Evolutionary conservation across 1,140 invertebrate species (phyloP), one percentile per base, ranked within the genome.

Genomic region (Bilobella aurantiaca): DNA sequence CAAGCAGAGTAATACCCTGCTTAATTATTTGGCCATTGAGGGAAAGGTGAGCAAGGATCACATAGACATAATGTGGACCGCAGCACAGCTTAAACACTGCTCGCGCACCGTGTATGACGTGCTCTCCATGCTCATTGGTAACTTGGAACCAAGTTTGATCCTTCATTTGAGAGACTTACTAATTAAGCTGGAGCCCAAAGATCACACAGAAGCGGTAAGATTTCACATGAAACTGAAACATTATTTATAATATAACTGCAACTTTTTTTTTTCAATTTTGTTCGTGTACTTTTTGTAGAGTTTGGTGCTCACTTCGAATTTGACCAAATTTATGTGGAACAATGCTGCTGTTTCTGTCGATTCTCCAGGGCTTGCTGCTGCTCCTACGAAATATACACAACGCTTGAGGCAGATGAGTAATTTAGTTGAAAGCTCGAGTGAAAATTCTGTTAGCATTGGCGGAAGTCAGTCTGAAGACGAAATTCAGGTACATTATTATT

Each of bases 51-150:
- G 89, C 0, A 87, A 90, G 56, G 90, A 92, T 66, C 91, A 97
- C 74, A 86, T 96, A 67, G 91, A 96, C 75, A 85, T 89, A 29
- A 93, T 97, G 53, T 96, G 93, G 93, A 86, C 88, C 74, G 90
- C 93, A 8, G 90, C 91, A 2, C 92, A 96, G 76, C 77, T 96
- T 31, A 96, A 96, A 76, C 93, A 96, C 76, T 96, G 92, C 76
- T 87, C 90, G 3, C 89, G 91, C 72, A 91, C 91, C 66, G 92
- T 96, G 64, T 89, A 93, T 75, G 93, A 96, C 78, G 80, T 94
- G 1, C 77, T 96, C 30, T 89, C 90, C 0, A 87, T 90, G 1
- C 81, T 96, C 64, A 91, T 96, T 0, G 92, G 94, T 75, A 90
- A 93, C 76, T 77, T 96, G 62, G 89, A 93, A 42, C 85, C 90